A percentile compares a stretch with the other conserved stretches of the same genome.
These are phyloP conservation scores for Cyanistes caeruleus DNA, from an alignment of 2,113 vertebrate genomes.

Conservation along the genomic window DNA sequence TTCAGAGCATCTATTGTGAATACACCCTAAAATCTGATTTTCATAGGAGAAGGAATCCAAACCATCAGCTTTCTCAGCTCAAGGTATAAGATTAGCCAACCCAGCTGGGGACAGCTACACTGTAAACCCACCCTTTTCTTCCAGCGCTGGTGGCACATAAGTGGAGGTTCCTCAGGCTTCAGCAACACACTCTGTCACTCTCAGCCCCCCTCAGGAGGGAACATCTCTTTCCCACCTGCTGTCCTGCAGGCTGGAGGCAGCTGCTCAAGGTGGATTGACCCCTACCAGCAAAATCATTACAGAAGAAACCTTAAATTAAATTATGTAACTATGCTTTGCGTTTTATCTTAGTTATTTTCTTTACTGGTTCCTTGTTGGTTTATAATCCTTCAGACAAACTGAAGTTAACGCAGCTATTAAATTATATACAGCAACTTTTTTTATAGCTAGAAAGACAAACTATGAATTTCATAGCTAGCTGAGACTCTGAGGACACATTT, in stretches of 20 bases:
- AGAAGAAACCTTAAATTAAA: neutral
- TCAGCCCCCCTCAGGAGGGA: neutral
- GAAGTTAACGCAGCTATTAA: neutral
- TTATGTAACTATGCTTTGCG: neutral
- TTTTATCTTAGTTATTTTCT: neutral
- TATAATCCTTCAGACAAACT: neutral
- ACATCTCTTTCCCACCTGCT: neutral
- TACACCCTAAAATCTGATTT: neutral
- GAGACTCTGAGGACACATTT: neutral
- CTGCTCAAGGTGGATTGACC: neutral
- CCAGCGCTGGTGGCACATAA: neutral
- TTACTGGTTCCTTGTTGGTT: neutral
- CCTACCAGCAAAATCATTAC: neutral
- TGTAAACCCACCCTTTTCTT: neutral
- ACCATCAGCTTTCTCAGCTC: neutral
- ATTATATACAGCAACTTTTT: neutral
- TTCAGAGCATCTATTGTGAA: neutral
- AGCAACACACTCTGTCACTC: neutral
- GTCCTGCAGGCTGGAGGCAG: neutral
- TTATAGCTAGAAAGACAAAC: neutral
- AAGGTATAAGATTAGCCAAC: neutral
- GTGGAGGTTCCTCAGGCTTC: fast-evolving
- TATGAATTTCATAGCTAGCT: neutral
- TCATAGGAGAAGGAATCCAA: neutral
- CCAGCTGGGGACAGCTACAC: neutral